Evolutionary conservation across 2,113 vertebrate genomes (phyloP), one percentile per base, ranked within the genome.

Genomic region (Aptenodytes patagonicus): DNA sequence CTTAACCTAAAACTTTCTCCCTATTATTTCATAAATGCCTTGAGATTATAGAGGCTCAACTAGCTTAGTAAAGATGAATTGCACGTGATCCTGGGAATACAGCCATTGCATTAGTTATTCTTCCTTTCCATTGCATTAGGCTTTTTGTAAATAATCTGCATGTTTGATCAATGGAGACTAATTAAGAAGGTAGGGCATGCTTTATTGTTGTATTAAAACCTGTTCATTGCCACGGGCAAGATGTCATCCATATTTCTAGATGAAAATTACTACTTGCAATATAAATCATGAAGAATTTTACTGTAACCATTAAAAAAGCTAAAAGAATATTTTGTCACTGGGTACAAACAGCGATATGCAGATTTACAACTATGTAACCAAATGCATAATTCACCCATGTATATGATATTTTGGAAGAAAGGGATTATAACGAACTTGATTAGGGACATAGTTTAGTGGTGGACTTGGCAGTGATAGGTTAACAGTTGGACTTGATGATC

Each of bases 61-160:
- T 72, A 79, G 61, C 91, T 91, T 71, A 93, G 61, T 75, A 71
- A 89, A 81, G 91, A 91, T 88, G 69, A 95, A 94, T 92, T 88
- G 72, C 64, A 44, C 55, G 55, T 51, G 91, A 88, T 68, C 71
- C 70, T 93, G 65, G 91, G 89, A 95, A 85, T 79, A 87, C 54
- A 97, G 94, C 72, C 85, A 31, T 42, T 89, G 25, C 54, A 46
- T 86, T 90, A 87, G 38, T 88, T 96, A 96, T 88, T 94, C 83
- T 90, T 90, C 68, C 64, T 91, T 93, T 83, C 64, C 7, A 1
- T 93, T 83, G 47, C 18, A 2, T 79, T 90, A 66, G 76, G 60
- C 68, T 91, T 92, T 73, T 93, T 94, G 64, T 93, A 94, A 95
- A 97, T 93, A 88, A 92, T 89, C 71, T 95, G 71, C 92, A 66